Evolutionary conservation across 37 sponge, comb jelly and placozoan genomes (phyloP).

Genomic region (Haliclona indistincta): DNA sequence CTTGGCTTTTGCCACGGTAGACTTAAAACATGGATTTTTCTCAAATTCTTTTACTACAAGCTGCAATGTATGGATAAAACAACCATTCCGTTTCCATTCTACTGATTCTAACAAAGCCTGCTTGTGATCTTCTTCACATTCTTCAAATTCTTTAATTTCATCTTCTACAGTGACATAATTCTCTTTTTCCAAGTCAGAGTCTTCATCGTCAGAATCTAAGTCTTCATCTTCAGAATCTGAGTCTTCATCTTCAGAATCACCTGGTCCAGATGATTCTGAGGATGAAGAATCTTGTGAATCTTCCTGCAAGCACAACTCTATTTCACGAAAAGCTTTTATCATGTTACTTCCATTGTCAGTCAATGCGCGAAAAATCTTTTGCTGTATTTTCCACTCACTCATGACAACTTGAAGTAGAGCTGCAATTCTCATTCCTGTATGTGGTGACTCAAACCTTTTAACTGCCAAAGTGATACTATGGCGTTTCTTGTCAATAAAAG

Average conservation of each 20-base stretch:
- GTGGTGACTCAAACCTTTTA: neutral
- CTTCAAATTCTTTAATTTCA: slow-evolving; percentile 4
- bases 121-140: neutral
- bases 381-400: slow-evolving; percentile 9
- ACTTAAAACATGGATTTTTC: neutral
- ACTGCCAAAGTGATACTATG: slow-evolving; percentile 23
- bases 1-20: neutral
- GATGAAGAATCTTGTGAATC: neutral
- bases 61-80: neutral
- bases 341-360: slow-evolving; percentile 49
- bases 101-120: neutral
- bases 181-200: neutral
- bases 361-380: slow-evolving; percentile 7
- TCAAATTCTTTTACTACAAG: slow-evolving; percentile 11
- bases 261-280: neutral
- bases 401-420: slow-evolving; percentile 9
- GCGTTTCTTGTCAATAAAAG: neutral
- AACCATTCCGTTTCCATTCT: neutral
- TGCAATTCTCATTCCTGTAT: slow-evolving; percentile 4
- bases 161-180: neutral
- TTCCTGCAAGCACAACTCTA: too few relatives aligned
- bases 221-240: neutral
- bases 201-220: neutral
- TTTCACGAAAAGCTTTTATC: slow-evolving; percentile 12
- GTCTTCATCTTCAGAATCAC: neutral